These are phyloP conservation scores for Adelphocoris suturalis DNA, from an alignment of 2,888 invertebrate species.

Conservation along the genomic window DNA sequence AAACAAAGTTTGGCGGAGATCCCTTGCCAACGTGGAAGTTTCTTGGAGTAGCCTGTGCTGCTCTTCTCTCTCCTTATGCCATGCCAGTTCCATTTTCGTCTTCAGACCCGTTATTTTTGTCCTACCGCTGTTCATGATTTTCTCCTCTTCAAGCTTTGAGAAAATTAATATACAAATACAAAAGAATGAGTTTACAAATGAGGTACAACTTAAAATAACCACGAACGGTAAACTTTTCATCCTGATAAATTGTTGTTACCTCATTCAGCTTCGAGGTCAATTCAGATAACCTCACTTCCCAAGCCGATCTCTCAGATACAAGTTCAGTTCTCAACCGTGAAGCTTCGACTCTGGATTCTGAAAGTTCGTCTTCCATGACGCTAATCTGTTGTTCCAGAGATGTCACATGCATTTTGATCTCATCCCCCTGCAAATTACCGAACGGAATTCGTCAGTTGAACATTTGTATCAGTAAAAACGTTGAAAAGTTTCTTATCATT, in stretches of 20 bases:
- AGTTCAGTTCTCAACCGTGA: conserved; percentile 92
- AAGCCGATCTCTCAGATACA: conserved; percentile 91
- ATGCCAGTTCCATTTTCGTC: conserved; percentile 93
- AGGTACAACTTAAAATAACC: no score
- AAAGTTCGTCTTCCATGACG: conserved; percentile 92
- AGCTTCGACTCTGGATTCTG: conserved; percentile 89
- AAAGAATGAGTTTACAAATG: no score
- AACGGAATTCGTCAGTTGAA: background rate
- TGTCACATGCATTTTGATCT: conserved; percentile 85
- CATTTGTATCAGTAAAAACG: no score
- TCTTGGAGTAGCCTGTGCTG: conserved; percentile 94
- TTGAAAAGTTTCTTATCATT: no score
- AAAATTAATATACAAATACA: no score
- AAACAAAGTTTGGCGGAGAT: conserved; percentile 91
- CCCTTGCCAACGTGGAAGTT: conserved; percentile 92
- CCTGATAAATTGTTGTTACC: no score
- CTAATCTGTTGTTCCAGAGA: conserved; percentile 90
- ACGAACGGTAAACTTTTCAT: no score
- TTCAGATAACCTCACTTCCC: conserved; percentile 92
- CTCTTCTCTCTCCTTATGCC: conserved; percentile 96
- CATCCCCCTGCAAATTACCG: conserved; percentile 81
- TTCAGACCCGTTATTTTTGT: conserved; percentile 91
- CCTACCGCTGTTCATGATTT: conserved; percentile 89
- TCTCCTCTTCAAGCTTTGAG: conserved; percentile 89
- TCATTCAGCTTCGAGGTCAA: conserved; percentile 93